Evolutionary conservation across 2,113 vertebrate species (phyloP), one percentile per base, ranked within the genome.

Genomic region (Tautogolabrus adspersus): DNA sequence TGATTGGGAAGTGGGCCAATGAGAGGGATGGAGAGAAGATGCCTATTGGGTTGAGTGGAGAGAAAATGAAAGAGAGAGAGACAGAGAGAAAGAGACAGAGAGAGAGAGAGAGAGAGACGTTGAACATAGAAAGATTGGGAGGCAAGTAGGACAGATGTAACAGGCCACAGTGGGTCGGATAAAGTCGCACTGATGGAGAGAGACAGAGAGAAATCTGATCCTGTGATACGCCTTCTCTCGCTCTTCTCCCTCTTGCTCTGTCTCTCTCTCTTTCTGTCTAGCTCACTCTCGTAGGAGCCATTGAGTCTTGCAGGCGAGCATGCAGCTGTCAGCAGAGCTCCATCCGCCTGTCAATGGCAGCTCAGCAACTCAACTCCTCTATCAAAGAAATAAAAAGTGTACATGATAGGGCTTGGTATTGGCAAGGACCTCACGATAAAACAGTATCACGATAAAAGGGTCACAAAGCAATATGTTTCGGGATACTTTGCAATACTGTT

Each of bases 81-180:
- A 58, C 71, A 23, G 52, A 73, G 55, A 58, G 60, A 66, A 19
- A 15, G 72, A 61, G n/a, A 68, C 42, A 22, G 66, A 42, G 22
- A 10, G 49, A 49, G 57, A 37, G 64, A 16, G 66, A 8, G 42
- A 51, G 10, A 23, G 55, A 70, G 70, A 64, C 51, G 30, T 16
- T 69, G 46, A 51, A 74, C 66, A 69, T 26, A 69, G n/a, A 38
- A 26, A 26, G 75, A 63, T 46, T 73, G 26, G 21, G 61, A 63
- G 46, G 75, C 77, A 75, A 78, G 68, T 47, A 81, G 71, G 85
- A 84, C 87, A 88, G 88, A 88, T 89, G 84, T 88, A 88, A 58
- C 52, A 74, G 84, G 71, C 77, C 79, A 66, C 56, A 62, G 82
- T 79, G 89, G 90, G 89, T 93, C 91, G 91, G 80, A 90, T 90